These are phyloP conservation scores for Eupithecia inturbata DNA, from an alignment of 2,888 invertebrate species.

Conservation along the genomic window DNA sequence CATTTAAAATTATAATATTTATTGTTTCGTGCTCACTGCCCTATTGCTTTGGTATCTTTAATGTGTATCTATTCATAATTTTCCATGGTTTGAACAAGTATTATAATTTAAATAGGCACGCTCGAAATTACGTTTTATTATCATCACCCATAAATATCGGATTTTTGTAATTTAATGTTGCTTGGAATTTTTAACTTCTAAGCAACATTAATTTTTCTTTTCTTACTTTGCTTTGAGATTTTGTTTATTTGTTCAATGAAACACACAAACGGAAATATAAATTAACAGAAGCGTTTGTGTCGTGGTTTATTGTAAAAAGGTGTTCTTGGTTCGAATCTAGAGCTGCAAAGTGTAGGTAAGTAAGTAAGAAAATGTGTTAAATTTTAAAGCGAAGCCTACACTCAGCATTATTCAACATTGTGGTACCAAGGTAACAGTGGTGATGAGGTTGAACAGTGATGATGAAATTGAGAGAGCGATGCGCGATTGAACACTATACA, in stretches of 20 bases:
- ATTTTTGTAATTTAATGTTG: slow-evolving; percentile 12
- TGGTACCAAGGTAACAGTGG: background rate
- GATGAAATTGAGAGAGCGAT: too few species aligned
- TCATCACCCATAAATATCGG: slow-evolving; percentile 41
- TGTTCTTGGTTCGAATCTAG: background rate
- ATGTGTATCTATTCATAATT: slow-evolving; percentile 49
- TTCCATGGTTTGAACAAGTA: slow-evolving; percentile 48
- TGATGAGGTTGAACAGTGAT: too few species aligned
- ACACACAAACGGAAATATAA: background rate
- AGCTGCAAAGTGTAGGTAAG: background rate
- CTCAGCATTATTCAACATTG: background rate
- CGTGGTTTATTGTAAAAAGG: background rate
- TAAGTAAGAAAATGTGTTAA: background rate
- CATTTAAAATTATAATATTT: slow-evolving; percentile 55
- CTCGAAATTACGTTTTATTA: slow-evolving; percentile 41
- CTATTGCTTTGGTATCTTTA: slow-evolving; percentile 45
- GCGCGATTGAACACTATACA: too few species aligned
- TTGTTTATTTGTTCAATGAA: background rate
- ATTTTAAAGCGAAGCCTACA: background rate
- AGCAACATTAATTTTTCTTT: too few species aligned
- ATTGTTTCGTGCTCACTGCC: slow-evolving; percentile 45
- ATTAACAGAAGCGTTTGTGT: background rate
- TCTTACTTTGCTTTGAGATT: background rate
- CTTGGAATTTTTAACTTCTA: too few species aligned
- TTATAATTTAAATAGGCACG: slow-evolving; percentile 43